Percentiles rank a stretch among this genome's conserved stretches.
Conservation (phyloP, 2,113 vertebrate genomes). For the Leptobrachium leishanense region DNA sequence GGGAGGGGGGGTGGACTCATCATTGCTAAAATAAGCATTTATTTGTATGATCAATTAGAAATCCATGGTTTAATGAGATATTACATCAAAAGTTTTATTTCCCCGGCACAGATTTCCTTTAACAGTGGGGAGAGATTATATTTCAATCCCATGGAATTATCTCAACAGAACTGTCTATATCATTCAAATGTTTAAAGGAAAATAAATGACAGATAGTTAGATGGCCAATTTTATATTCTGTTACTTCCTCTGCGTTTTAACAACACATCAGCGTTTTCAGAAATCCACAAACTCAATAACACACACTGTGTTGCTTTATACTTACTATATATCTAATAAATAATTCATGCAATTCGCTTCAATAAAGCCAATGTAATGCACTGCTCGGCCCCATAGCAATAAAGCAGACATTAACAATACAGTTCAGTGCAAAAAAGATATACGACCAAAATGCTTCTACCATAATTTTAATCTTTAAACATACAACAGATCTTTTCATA, state of each 20-base stretch:
- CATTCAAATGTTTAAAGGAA: not conserved
- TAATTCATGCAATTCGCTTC: conserved; percentile 30
- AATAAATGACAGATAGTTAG: conserved; percentile 14
- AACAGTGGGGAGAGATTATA: too few species aligned
- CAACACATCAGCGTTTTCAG: conserved; percentile 15
- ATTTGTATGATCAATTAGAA: too few species aligned
- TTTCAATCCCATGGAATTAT: not conserved
- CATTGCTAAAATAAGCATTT: too few species aligned
- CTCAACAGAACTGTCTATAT: not conserved
- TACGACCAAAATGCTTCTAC: too few species aligned
- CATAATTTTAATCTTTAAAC: too few species aligned
- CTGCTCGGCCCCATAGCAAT: not conserved
- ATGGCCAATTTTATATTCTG: conserved; percentile 5
- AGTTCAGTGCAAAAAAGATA: too few species aligned
- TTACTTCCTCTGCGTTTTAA: conserved; percentile 11
- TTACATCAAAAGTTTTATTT: too few species aligned
- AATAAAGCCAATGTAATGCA: conserved; percentile 31
- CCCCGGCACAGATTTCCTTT: too few species aligned
- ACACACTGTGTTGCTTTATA: conserved; percentile 1
- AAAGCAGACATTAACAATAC: not conserved
- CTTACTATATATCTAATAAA: conserved; percentile 21
- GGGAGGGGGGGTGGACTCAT: too few species aligned
- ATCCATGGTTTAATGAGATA: too few species aligned
- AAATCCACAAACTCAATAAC: conserved; percentile 23
- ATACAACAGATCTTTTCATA: too few species aligned